A percentile compares a stretch with the other conserved stretches of the same genome.
phyloP scores from a whole-genome alignment of 2,797 vertebrate species.

The Silurus aristotelis region DNA sequence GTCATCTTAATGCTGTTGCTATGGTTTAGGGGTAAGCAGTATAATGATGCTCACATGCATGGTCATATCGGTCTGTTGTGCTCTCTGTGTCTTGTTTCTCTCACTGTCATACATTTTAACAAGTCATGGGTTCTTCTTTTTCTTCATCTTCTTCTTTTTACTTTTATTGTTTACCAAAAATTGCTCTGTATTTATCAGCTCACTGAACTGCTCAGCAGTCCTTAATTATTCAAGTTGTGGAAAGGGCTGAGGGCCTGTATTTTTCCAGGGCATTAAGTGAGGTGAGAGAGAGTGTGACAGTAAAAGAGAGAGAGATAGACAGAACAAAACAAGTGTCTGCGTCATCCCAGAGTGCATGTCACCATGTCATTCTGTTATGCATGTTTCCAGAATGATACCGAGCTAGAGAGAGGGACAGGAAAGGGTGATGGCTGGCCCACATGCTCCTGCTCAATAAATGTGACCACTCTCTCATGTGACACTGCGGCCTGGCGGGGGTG shows the following conservation, averaged over 20 bases:
- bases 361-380: slow-evolving; percentile 62
- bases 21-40: not conserved
- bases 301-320: slow-evolving; percentile 11
- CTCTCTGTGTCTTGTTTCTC: slow-evolving; percentile 15
- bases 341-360: slow-evolving; percentile 65
- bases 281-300: slow-evolving; percentile 34
- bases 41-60: slow-evolving; percentile 13
- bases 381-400: slow-evolving; percentile 17
- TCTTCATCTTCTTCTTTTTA: not conserved
- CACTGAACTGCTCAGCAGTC: slow-evolving; percentile 66
- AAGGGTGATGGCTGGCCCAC: slow-evolving; percentile 30
- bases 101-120: slow-evolving; percentile 53
- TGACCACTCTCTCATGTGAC: slow-evolving; percentile 33
- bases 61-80: slow-evolving; percentile 11
- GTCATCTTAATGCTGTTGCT: slow-evolving; percentile 24
- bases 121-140: slow-evolving; percentile 59
- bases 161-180: slow-evolving; percentile 64
- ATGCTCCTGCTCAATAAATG: slow-evolving; percentile 10
- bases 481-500: not conserved
- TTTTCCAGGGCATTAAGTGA: slow-evolving; percentile 48
- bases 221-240: slow-evolving; percentile 76
- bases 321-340: slow-evolving; percentile 51
- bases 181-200: slow-evolving; percentile 64
- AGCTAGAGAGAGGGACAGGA: not conserved
- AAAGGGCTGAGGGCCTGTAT: slow-evolving; percentile 63